These are phyloP conservation scores for Prunella fulvescens DNA, from an alignment of 2,113 vertebrate species.

Conservation along the genomic window DNA sequence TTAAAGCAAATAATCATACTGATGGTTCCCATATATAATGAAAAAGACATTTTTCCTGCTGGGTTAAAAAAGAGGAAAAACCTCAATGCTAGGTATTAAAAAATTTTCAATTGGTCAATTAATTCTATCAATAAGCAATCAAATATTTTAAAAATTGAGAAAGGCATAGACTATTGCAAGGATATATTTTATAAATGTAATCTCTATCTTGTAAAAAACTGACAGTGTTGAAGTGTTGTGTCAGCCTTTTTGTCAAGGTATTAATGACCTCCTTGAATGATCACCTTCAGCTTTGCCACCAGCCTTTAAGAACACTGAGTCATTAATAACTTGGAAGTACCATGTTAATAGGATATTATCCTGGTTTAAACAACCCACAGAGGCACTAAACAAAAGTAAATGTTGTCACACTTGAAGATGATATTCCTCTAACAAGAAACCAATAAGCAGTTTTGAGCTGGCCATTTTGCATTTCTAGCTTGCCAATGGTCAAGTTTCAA, in stretches of 20 bases:
- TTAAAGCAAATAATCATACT: not conserved
- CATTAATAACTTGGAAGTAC: conserved; percentile 22
- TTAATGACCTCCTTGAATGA: conserved; percentile 42
- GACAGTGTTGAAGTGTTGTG: not conserved
- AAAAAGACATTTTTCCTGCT: not conserved
- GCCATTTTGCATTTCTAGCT: not conserved
- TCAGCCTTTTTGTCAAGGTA: not conserved
- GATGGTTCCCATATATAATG: not conserved
- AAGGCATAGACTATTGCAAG: not conserved
- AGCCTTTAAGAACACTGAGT: not conserved
- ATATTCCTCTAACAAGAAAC: conserved; percentile 8
- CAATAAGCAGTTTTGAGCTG: not conserved
- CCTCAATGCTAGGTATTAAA: not conserved
- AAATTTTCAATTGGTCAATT: not conserved
- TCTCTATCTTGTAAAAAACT: not conserved
- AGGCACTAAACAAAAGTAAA: conserved; percentile 40
- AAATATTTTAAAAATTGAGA: not conserved
- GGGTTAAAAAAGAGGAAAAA: not conserved
- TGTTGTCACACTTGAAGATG: not conserved
- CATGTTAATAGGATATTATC: not conserved
- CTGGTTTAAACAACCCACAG: conserved; percentile 13
- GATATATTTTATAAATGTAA: not conserved
- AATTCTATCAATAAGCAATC: not conserved
- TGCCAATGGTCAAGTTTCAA: not conserved
- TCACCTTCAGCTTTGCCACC: conserved; percentile 27